Evolutionary conservation across 2,888 invertebrate species (phyloP), one percentile per base, ranked within the genome.

Genomic region (Dryobota labecula): DNA sequence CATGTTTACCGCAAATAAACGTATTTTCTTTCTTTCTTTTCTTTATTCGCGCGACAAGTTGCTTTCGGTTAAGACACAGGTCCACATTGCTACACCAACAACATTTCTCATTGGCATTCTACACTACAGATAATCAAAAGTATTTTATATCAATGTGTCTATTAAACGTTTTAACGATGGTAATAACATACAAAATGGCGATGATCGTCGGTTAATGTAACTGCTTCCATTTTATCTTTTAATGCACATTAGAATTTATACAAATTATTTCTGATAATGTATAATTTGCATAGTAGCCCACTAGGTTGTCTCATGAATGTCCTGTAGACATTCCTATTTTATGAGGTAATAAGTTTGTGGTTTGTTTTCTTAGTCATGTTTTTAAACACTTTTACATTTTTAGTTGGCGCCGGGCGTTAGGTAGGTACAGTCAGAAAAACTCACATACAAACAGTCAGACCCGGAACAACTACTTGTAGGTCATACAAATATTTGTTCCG

Each of bases 231-330:
- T 63, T 80, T 62, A 76, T 70, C 79, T 80, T 30, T 43, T 45
- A 61, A 73, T 38, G 51, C 56, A 57, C 80, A 79, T 79, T 75
- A 74, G 56, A 60, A 64, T 79, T 51, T 67, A 67, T 57, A 61
- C 54, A 75, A 79, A 65, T 75, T 61, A 56, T 68, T 36, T 24
- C 54, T 70, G 79, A 73, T 78, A 73, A 68, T 64, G 4, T 62
- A 79, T n/a, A n/a, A n/a, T 79, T 79, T 75, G 38, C 80, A 79
- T 79, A 70, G 18, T 67, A 33, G 38, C 33, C n/a, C 9, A 18
- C 27, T 45, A 30, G 43, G 36, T 63, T 64, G 47, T 63, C 57
- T 33, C 20, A n/a, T 24, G 7, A 53, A 33, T 53, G 69, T 38
- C 49, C 38, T 43, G 0, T 67, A 74, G 5, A 76, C 51, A 70